Evolutionary conservation across 2,888 invertebrate genomes (phyloP).

Genomic region (Drosophila kuntzei): DNA sequence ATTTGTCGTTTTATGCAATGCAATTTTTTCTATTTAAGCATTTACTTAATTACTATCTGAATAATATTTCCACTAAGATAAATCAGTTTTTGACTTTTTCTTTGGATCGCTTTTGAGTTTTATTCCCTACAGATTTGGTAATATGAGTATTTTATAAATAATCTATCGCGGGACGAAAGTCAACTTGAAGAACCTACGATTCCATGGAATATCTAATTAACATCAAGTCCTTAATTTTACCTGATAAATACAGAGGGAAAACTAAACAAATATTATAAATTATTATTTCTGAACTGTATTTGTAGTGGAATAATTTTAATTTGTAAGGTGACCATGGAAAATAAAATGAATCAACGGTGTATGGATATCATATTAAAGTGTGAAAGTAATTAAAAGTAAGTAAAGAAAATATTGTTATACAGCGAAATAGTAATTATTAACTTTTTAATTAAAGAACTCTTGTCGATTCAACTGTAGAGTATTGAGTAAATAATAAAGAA

Average conservation of each 20-base stretch:
- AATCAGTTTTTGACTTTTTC: neutral
- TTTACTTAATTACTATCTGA: constrained; percentile 53
- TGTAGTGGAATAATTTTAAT: too few species aligned
- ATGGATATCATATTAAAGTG: too few species aligned
- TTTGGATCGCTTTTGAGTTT: neutral
- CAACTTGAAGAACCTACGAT: neutral
- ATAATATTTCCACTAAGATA: constrained; percentile 23
- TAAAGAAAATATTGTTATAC: neutral
- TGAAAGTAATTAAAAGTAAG: neutral
- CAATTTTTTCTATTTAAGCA: constrained; percentile 50
- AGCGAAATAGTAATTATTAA: too few species aligned
- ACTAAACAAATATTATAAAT: too few species aligned
- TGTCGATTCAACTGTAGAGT: neutral
- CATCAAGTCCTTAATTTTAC: too few species aligned
- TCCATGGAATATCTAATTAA: neutral
- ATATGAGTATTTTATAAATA: too few species aligned
- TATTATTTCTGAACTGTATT: neutral
- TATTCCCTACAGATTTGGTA: neutral
- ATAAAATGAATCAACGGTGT: neutral
- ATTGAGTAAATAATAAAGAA: constrained; percentile 23
- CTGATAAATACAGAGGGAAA: too few species aligned
- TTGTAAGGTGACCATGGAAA: neutral
- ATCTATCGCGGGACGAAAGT: too few species aligned
- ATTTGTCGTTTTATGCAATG: constrained; percentile 41
- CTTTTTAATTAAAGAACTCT: neutral